Conservation (phyloP, 2,888 invertebrate species). For the Calameuta idolon region DNA sequence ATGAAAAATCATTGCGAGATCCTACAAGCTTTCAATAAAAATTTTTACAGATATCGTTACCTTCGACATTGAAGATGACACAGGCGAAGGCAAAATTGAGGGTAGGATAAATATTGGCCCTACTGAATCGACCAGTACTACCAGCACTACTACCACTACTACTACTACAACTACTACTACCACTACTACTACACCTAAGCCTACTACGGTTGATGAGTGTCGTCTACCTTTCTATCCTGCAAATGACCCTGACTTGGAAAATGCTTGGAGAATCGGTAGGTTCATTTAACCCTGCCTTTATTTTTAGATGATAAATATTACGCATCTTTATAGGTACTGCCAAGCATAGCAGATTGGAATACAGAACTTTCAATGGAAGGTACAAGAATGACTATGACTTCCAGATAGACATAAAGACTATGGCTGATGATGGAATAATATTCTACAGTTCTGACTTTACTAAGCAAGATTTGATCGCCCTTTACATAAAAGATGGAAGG, state of each 20-base stretch:
- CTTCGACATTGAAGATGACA: too few relatives aligned
- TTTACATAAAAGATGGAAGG: constrained; percentile 81
- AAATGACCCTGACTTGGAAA: constrained; percentile 68
- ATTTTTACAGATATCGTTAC: constrained; percentile 25
- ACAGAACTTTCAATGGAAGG: constrained; percentile 70
- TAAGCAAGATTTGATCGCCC: constrained; percentile 76
- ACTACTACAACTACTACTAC: constrained; percentile 23
- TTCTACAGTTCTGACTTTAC: constrained; percentile 82
- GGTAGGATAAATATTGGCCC: neutral
- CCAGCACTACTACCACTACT: too few relatives aligned
- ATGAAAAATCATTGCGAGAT: neutral
- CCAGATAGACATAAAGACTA: constrained; percentile 83
- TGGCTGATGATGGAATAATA: constrained; percentile 81
- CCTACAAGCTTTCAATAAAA: neutral
- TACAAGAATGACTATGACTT: constrained; percentile 79
- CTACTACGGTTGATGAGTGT: constrained; percentile 61
- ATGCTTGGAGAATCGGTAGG: constrained; percentile 76
- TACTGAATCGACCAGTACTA: neutral
- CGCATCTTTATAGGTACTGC: constrained; percentile 70
- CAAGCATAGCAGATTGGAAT: constrained; percentile 81
- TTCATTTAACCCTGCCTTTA: constrained; percentile 2
- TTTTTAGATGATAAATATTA: neutral
- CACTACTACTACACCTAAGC: constrained; percentile 53
- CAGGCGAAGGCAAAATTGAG: neutral
- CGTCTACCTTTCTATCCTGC: constrained; percentile 71